Percentiles rank a stretch among this genome's conserved stretches.
phyloP scores from a whole-genome alignment of 2,888 invertebrate species.

The Drosophila mayaguana region DNA sequence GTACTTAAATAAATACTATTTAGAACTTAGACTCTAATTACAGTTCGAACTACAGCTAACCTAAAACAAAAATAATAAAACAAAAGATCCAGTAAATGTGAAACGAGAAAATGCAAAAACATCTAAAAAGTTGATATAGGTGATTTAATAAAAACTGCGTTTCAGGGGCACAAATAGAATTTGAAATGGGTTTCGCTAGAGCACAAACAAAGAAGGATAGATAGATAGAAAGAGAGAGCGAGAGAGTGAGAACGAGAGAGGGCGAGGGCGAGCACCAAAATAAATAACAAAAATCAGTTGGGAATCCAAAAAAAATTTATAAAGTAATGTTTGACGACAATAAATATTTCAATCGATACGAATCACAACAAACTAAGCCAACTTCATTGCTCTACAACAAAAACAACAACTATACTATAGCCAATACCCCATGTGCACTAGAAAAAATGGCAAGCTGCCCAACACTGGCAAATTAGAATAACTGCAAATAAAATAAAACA shows the following conservation, averaged over 20 bases:
- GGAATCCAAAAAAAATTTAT: conserved; percentile 15
- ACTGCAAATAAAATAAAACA: neutral
- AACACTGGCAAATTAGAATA: conserved; percentile 27
- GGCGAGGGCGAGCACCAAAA: neutral
- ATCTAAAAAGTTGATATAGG: conserved; percentile 25
- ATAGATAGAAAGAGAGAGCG: conserved; percentile 2
- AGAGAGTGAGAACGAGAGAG: neutral
- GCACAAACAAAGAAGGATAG: conserved; percentile 27
- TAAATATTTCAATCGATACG: conserved; percentile 63
- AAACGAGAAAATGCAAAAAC: conserved; percentile 11
- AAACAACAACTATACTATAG: conserved; percentile 10
- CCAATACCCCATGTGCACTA: conserved; percentile 22
- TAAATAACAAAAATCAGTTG: conserved; percentile 20
- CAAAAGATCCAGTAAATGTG: conserved; percentile 1
- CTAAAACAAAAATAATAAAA: neutral
- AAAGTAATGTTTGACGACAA: conserved; percentile 76
- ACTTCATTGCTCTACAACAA: conserved; percentile 10
- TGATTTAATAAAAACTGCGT: conserved; percentile 36
- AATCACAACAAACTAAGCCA: conserved; percentile 16
- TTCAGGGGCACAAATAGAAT: conserved; percentile 57
- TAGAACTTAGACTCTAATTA: conserved; percentile 33
- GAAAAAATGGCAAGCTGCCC: conserved; percentile 31
- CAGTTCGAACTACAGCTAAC: conserved; percentile 18
- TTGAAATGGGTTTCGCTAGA: conserved; percentile 67
- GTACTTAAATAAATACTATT: conserved; percentile 23